Evolutionary conservation across 2,888 invertebrate species (phyloP).

Genomic region (Ophion costatus): DNA sequence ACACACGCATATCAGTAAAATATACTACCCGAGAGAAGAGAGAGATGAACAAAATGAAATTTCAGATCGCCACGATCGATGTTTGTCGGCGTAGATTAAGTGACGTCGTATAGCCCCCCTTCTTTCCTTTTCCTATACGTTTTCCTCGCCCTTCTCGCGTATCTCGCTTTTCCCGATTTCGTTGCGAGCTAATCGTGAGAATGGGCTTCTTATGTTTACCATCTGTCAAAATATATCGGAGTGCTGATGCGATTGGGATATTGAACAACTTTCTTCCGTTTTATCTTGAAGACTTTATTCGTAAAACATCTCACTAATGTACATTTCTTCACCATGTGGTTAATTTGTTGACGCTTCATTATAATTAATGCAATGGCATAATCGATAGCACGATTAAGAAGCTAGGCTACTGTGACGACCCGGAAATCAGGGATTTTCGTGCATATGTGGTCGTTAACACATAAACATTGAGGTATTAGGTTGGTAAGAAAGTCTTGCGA

Average conservation of each 20-base stretch:
- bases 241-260: conserved; percentile 10
- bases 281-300: neutral
- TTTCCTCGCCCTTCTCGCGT: conserved; percentile 9
- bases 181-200: conserved; percentile 51
- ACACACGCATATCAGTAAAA: neutral
- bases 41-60: conserved; percentile 21
- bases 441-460: neutral
- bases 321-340: no score
- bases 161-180: conserved; percentile 42
- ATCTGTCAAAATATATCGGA: conserved; percentile 45
- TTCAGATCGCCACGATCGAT: conserved; percentile 56
- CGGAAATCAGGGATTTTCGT: neutral
- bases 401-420: no score
- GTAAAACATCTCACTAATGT: no score
- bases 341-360: no score
- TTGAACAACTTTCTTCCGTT: conserved; percentile 1
- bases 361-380: neutral
- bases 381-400: neutral
- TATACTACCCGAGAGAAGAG: neutral
- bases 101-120: conserved; percentile 32
- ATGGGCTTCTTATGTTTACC: conserved; percentile 39
- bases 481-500: no score
- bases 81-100: conserved; percentile 58
- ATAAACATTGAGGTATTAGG: neutral
- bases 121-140: conserved; percentile 32